These are phyloP conservation scores for Epinephelus coioides DNA, from an alignment of 2,797 vertebrate genomes.

Conservation along the genomic window DNA sequence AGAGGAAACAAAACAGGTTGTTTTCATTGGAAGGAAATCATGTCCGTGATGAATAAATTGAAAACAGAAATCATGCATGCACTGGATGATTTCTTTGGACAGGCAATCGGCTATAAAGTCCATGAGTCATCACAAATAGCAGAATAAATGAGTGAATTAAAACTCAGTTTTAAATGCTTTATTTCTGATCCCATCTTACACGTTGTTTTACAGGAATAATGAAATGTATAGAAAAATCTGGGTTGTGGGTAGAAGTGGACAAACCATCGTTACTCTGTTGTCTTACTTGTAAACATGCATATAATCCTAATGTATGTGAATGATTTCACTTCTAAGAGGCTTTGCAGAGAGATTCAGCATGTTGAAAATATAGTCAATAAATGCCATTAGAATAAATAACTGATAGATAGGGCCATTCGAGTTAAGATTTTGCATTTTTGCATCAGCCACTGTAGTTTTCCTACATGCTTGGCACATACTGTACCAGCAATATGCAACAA, in stretches of 20 bases:
- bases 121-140: conserved; percentile 13
- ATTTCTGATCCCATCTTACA: background rate
- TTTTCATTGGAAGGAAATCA: conserved; percentile 54
- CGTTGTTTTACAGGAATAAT: background rate
- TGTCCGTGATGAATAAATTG: conserved; percentile 49
- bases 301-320: background rate
- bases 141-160: conserved; percentile 21
- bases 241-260: background rate
- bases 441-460: too few species aligned
- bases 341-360: background rate
- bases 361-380: background rate
- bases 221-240: background rate
- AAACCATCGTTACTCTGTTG: background rate
- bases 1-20: conserved; percentile 57
- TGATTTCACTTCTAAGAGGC: background rate
- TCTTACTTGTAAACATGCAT: background rate
- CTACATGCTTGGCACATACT: too few species aligned
- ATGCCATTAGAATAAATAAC: background rate
- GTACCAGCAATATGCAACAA: too few species aligned
- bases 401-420: too few species aligned
- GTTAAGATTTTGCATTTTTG: too few species aligned
- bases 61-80: conserved; percentile 45
- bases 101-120: conserved; percentile 12
- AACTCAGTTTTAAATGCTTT: background rate
- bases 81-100: conserved; percentile 42